Evolutionary conservation across 1,140 invertebrate genomes (phyloP).

Genomic region (Chrysoperla carnea): DNA sequence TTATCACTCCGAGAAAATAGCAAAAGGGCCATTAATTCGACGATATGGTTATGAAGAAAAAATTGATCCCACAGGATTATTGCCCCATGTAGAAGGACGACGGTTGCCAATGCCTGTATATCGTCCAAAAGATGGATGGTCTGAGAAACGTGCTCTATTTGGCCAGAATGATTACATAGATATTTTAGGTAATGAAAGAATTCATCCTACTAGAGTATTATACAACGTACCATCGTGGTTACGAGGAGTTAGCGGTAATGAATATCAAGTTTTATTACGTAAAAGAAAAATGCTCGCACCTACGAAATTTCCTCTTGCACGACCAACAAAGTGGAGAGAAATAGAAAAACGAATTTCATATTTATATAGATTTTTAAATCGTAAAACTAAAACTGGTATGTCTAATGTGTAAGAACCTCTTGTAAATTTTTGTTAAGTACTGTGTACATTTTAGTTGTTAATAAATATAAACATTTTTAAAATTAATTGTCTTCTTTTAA

Average conservation of each 20-base stretch:
- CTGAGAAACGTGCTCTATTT: slow-evolving; percentile 57
- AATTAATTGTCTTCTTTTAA: no score
- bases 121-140: slow-evolving; percentile 55
- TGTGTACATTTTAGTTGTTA: no score
- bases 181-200: slow-evolving; percentile 64
- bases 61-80: slow-evolving; percentile 40
- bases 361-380: slow-evolving; percentile 58
- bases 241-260: slow-evolving; percentile 70
- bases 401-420: slow-evolving; percentile 16
- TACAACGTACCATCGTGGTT: slow-evolving; percentile 77
- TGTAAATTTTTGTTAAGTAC: no score
- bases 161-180: slow-evolving; percentile 97
- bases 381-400: slow-evolving; percentile 51
- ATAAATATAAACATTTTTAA: no score
- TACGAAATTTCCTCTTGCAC: slow-evolving; percentile 33
- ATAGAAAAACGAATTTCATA: slow-evolving; percentile 52
- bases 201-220: slow-evolving; percentile 67
- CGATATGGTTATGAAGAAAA: slow-evolving; percentile 53
- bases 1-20: slow-evolving; percentile 49
- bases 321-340: slow-evolving; percentile 60
- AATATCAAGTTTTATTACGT: slow-evolving; percentile 61
- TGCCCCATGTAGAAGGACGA: slow-evolving; percentile 37
- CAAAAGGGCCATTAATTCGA: slow-evolving; percentile 34
- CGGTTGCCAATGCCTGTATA: slow-evolving; percentile 49
- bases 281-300: slow-evolving; percentile 46